phyloP scores from a whole-genome alignment of 2,113 vertebrate species.

The Lagopus muta region DNA sequence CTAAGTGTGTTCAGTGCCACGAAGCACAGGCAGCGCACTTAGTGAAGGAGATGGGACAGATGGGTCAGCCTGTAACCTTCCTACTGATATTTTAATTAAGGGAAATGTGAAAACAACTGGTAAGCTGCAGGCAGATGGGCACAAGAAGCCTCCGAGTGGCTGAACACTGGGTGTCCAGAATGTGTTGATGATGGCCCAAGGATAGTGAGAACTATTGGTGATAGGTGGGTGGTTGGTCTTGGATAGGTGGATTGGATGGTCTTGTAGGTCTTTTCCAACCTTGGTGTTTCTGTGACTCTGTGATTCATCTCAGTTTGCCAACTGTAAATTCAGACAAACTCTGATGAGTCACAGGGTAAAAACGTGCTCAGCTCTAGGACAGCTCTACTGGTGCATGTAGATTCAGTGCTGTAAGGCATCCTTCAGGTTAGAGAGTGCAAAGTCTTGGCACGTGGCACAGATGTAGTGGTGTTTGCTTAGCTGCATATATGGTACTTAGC shows the following conservation, averaged over 20 bases:
- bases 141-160: background rate
- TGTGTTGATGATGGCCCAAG: background rate
- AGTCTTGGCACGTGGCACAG: background rate
- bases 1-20: background rate
- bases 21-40: background rate
- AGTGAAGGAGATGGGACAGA: background rate
- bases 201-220: too few species aligned
- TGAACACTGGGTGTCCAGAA: background rate
- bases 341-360: background rate
- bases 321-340: background rate
- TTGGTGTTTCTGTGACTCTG: too few species aligned
- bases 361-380: background rate
- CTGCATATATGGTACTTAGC: background rate
- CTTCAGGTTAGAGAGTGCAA: background rate
- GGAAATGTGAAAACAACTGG: background rate
- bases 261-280: too few species aligned
- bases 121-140: background rate
- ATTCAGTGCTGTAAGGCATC: background rate
- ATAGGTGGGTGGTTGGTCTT: too few species aligned
- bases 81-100: background rate
- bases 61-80: background rate
- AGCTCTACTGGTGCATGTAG: background rate
- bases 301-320: background rate
- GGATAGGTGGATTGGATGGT: too few species aligned
- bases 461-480: background rate